phyloP scores from a whole-genome alignment of 2,797 vertebrate genomes.

The Yasuhikotakia modesta region DNA sequence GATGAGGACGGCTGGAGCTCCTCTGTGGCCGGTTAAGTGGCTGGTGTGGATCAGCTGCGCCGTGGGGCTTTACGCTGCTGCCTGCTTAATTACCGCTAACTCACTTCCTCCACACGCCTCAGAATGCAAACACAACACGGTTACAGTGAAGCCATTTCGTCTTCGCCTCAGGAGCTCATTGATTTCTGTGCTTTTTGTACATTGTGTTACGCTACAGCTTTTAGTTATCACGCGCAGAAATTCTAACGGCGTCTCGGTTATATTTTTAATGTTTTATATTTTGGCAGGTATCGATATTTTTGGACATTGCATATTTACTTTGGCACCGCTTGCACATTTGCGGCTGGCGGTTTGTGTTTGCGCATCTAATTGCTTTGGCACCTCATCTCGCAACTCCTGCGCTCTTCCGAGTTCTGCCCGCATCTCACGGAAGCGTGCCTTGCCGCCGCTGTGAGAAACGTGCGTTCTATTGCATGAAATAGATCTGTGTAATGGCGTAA shows the following conservation, averaged over 20 bases:
- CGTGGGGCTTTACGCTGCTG: constrained; percentile 31
- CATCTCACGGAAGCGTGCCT: background rate
- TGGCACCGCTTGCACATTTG: constrained; percentile 20
- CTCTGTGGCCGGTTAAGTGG: constrained; percentile 33
- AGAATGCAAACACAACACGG: constrained; percentile 37
- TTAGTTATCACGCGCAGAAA: constrained; percentile 1
- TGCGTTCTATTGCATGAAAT: constrained; percentile 18
- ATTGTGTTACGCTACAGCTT: constrained; percentile 14
- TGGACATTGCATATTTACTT: constrained; percentile 3
- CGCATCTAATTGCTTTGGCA: constrained; percentile 39
- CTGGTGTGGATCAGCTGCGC: constrained; percentile 35
- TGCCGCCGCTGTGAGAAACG: background rate
- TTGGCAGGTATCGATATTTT: constrained; percentile 31
- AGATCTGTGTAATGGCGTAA: constrained; percentile 23
- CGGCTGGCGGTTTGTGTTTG: constrained; percentile 17
- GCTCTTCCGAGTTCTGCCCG: background rate
- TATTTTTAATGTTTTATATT: background rate
- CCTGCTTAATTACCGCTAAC: constrained; percentile 51
- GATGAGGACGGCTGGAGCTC: background rate
- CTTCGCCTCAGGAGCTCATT: constrained; percentile 25
- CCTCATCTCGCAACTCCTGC: constrained; percentile 10
- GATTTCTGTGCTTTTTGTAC: constrained; percentile 32
- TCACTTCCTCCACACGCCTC: constrained; percentile 23
- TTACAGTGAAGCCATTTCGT: constrained; percentile 44
- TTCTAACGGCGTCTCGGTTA: background rate